Evolutionary conservation across 2,888 invertebrate genomes (phyloP).

Genomic region (Brenthis daphne): DNA sequence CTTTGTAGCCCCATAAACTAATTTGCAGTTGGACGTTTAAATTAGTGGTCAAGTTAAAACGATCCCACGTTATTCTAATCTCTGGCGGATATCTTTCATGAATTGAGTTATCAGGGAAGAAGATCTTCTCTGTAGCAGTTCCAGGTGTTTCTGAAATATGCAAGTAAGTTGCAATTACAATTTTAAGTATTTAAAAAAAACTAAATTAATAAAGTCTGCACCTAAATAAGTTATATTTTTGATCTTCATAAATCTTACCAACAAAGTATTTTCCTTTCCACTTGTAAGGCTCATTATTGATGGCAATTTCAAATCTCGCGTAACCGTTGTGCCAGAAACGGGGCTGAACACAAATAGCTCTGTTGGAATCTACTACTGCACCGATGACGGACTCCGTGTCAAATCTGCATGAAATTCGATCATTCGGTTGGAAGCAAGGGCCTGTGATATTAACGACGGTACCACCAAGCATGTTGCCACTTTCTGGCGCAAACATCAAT

Average conservation of each 20-base stretch:
- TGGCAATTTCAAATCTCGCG: conserved; percentile 92
- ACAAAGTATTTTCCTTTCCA: conserved; percentile 96
- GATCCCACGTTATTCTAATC: conserved; percentile 91
- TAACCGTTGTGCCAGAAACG: conserved; percentile 93
- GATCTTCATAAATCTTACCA: conserved; percentile 81
- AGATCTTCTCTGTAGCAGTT: conserved; percentile 92
- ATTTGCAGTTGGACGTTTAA: conserved; percentile 89
- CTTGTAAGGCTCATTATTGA: conserved; percentile 91
- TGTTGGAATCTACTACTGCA: conserved; percentile 88
- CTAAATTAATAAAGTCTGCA: neutral
- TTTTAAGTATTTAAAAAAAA: neutral
- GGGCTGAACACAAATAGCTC: conserved; percentile 95
- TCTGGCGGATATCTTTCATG: conserved; percentile 88
- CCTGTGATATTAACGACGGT: conserved; percentile 98
- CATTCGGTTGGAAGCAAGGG: conserved; percentile 91
- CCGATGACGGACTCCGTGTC: conserved; percentile 91
- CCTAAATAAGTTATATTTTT: neutral
- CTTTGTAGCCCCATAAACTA: conserved; percentile 94
- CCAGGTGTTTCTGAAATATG: conserved; percentile 89
- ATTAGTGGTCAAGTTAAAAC: conserved; percentile 92
- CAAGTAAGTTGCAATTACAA: neutral
- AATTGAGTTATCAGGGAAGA: conserved; percentile 88
- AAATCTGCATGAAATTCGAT: conserved; percentile 91
- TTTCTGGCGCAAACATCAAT: conserved; percentile 95
- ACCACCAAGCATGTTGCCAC: conserved; percentile 98